Evolutionary conservation across 2,113 vertebrate genomes (phyloP), one percentile per base, ranked within the genome.

Genomic region (Pagrus major): DNA sequence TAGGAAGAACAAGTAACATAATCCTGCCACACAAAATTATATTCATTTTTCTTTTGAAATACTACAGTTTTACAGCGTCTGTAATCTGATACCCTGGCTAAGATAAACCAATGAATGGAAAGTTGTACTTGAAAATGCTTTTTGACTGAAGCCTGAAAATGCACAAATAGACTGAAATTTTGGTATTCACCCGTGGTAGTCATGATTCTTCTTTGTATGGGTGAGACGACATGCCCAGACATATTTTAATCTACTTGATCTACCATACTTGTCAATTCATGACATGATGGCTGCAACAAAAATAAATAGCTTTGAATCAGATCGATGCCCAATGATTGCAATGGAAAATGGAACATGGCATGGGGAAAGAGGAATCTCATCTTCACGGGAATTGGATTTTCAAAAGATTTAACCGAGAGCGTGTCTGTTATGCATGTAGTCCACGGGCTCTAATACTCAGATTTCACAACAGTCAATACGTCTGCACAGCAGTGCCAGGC

Each of bases 301-400:
- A 92, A 93, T 91, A 91, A 93, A 93, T 93, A 77, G 88, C 89
- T 84, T 41, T 59, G 86, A 82, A 91, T 90, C 89, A 81, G 90
- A 93, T 93, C 93, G 83, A 93, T 93, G 90, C 46, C 76, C 70
- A 56, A 69, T 88, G 91, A 92, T 89, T 89, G 86, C 39, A 25
- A 82, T 76, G 77, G 81, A 90, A 91, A 92, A 90, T 90, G 84
- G 84, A 91, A 90, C 87, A 71, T 70, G 83, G 85, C 68, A 27
- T 7, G 52, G 74, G 68, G 82, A 88, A 80, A 84, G 56, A 74
- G 71, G 86, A 85, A 91, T 90, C 89, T 89, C 90, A 93, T 93
- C 89, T 93, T 79, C 76, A 49, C 56, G 10, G 87, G 83, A 91
- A 94, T 92, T 93, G 90, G 93, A 92, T 93, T 93, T 93, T 88